Conservation (phyloP, 1,140 invertebrate species). For the Globodera ellingtonae region DNA sequence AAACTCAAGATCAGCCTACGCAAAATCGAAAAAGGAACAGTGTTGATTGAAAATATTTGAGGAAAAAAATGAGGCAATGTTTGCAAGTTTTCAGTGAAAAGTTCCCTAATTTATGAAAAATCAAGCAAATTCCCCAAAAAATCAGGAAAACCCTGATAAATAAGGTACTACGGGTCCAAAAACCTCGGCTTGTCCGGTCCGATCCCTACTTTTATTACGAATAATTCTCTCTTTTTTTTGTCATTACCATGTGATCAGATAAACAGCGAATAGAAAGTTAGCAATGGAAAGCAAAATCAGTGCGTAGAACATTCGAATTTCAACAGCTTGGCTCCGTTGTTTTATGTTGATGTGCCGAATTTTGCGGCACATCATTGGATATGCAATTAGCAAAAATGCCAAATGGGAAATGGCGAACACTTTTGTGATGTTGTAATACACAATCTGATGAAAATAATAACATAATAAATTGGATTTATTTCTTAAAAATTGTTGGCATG, state of each 20-base stretch:
- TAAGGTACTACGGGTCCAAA: too few species aligned
- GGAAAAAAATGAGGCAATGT: too few species aligned
- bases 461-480: neutral
- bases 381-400: neutral
- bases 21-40: too few species aligned
- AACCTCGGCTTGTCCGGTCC: too few species aligned
- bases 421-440: slow-evolving; percentile 19
- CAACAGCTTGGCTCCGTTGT: slow-evolving; percentile 8
- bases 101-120: too few species aligned
- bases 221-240: neutral
- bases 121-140: too few species aligned
- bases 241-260: slow-evolving; percentile 18
- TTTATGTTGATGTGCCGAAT: slow-evolving; percentile 12
- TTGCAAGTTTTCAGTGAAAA: too few species aligned
- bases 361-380: neutral
- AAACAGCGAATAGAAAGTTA: slow-evolving; percentile 12
- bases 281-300: slow-evolving; percentile 8
- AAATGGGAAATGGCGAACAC: slow-evolving; percentile 1
- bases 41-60: too few species aligned
- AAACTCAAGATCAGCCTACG: too few species aligned
- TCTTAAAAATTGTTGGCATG: neutral
- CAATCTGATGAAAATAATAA: neutral
- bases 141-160: too few species aligned
- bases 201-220: too few species aligned
- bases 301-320: slow-evolving; percentile 22